Evolutionary conservation across 2,113 vertebrate genomes (phyloP).

Genomic region (Vicugna pacos): DNA sequence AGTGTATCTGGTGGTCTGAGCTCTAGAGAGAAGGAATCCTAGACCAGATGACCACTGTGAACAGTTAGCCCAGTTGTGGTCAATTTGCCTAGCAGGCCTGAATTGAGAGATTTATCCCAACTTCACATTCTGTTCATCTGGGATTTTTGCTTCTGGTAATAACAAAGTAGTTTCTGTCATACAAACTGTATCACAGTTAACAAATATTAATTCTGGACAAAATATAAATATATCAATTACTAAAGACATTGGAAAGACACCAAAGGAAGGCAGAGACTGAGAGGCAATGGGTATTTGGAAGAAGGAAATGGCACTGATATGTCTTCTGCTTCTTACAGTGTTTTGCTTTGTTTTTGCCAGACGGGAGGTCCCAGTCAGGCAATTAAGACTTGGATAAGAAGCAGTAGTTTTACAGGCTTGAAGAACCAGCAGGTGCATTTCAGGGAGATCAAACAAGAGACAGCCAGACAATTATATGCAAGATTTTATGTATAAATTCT

Average conservation of each 20-base stretch:
- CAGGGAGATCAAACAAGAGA: background rate
- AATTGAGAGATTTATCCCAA: background rate
- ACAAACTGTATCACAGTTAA: background rate
- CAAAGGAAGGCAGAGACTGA: background rate
- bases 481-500: background rate
- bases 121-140: background rate
- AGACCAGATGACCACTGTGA: background rate
- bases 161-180: background rate
- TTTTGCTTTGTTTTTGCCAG: background rate
- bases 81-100: background rate
- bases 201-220: background rate
- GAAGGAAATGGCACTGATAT: background rate
- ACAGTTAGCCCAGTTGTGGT: too few relatives aligned
- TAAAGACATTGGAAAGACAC: background rate
- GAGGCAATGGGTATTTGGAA: background rate
- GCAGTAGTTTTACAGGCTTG: background rate
- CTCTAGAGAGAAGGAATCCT: background rate
- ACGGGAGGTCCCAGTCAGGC: background rate
- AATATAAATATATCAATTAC: background rate
- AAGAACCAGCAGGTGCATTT: background rate
- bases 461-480: background rate
- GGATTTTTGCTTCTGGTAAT: background rate
- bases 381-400: background rate
- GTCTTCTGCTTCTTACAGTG: background rate
- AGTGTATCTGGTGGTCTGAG: background rate